Percentiles rank a stretch among this genome's conserved stretches.
phyloP scores from a whole-genome alignment of 1,140 invertebrate species.

The Belonocnema kinseyi region DNA sequence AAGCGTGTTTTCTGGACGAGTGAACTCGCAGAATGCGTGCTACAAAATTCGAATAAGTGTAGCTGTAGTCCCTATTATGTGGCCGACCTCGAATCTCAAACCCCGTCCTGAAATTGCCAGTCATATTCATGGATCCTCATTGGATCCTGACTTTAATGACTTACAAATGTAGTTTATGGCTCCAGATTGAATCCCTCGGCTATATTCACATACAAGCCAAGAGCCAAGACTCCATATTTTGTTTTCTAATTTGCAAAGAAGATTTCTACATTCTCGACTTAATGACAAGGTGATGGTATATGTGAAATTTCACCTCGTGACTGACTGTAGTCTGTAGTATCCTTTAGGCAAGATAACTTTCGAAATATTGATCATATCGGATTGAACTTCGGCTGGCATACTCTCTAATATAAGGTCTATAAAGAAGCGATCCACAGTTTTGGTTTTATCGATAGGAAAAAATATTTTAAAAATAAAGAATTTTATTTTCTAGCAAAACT shows the following conservation, averaged over 20 bases:
- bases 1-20: background rate
- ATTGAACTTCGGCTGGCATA: too few relatives aligned
- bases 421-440: too few relatives aligned
- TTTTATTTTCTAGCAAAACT: too few relatives aligned
- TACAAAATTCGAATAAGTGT: background rate
- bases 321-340: too few relatives aligned
- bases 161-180: conserved; percentile 62
- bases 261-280: too few relatives aligned
- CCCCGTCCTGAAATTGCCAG: conserved; percentile 33
- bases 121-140: conserved; percentile 46
- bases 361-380: too few relatives aligned
- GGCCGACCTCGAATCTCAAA: background rate
- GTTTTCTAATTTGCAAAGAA: background rate
- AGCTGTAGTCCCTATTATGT: background rate
- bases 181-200: conserved; percentile 57
- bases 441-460: too few relatives aligned
- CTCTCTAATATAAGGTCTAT: too few relatives aligned
- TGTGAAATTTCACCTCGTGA: too few relatives aligned
- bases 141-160: conserved; percentile 59
- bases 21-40: background rate
- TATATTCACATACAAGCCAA: conserved; percentile 63
- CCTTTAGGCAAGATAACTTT: too few relatives aligned
- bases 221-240: conserved; percentile 54
- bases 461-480: too few relatives aligned
- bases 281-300: too few relatives aligned